phyloP scores from a whole-genome alignment of 2,797 vertebrate species.

The Falco biarmicus region DNA sequence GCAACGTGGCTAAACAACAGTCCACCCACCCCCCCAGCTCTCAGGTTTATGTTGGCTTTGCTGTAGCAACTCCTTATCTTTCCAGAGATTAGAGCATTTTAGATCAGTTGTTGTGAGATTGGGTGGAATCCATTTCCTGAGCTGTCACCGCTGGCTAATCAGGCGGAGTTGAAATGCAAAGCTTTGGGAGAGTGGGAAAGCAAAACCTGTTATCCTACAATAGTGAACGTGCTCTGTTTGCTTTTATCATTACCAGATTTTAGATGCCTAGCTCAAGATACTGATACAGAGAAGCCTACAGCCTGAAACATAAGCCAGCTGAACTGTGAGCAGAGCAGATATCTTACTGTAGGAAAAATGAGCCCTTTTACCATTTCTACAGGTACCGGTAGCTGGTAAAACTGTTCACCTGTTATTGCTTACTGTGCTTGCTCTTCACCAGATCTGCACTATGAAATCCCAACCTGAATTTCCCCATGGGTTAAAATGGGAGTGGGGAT shows the following conservation, averaged over 20 bases:
- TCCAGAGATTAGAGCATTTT: slow-evolving; percentile 65
- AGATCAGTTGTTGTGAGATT: slow-evolving; percentile 61
- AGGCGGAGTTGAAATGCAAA: neutral
- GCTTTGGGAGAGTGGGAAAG: neutral
- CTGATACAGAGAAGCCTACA: neutral
- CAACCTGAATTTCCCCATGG: neutral
- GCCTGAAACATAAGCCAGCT: neutral
- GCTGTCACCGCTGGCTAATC: slow-evolving; percentile 49
- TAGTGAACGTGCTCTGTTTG: rapidly evolving
- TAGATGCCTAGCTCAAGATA: neutral
- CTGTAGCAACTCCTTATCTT: slow-evolving; percentile 82
- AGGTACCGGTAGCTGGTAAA: neutral
- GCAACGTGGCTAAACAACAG: slow-evolving; percentile 55
- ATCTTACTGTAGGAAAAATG: rapidly evolving
- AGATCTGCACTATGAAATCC: neutral
- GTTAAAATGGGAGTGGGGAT: neutral
- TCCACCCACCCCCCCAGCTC: slow-evolving; percentile 31
- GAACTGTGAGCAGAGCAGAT: neutral
- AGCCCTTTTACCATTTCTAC: neutral
- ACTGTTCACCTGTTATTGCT: neutral
- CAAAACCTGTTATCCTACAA: neutral
- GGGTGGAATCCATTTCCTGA: slow-evolving; percentile 71
- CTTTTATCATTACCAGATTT: neutral
- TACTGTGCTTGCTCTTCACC: neutral
- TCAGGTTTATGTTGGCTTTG: slow-evolving; percentile 75